phyloP scores from a whole-genome alignment of 2,888 invertebrate species.

The Cryptocephalus moraei region DNA sequence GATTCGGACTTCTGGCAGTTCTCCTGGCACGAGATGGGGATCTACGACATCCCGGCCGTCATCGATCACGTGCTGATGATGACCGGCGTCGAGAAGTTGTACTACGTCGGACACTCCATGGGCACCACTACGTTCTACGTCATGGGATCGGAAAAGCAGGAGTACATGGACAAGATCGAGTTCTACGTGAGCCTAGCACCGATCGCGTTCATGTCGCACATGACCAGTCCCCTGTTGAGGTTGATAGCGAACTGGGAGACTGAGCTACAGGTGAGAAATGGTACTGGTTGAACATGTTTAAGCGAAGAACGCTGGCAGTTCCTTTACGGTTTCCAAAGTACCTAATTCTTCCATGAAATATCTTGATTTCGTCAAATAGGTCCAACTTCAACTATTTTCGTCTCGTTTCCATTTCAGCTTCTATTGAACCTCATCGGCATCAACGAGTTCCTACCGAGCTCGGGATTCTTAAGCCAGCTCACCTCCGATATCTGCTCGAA shows the following conservation, averaged over 20 bases:
- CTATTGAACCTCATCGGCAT: too few relatives aligned
- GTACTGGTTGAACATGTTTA: too few relatives aligned
- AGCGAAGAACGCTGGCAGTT: too few relatives aligned
- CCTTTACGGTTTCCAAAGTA: too few relatives aligned
- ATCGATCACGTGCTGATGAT: slow-evolving; percentile 56
- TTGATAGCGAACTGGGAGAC: slow-evolving; percentile 16
- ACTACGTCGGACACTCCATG: slow-evolving; percentile 74
- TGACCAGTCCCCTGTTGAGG: slow-evolving; percentile 31
- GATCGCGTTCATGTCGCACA: slow-evolving; percentile 51
- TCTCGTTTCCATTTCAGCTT: too few relatives aligned
- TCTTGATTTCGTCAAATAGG: too few relatives aligned
- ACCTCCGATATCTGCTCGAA: too few relatives aligned
- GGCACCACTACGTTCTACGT: slow-evolving; percentile 63
- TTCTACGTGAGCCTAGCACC: slow-evolving; percentile 61
- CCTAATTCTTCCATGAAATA: too few relatives aligned
- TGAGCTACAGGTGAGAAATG: neutral
- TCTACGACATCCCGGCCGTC: slow-evolving; percentile 68
- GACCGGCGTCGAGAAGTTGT: slow-evolving; percentile 50
- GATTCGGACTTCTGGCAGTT: slow-evolving; percentile 30
- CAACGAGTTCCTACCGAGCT: too few relatives aligned
- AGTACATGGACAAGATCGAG: slow-evolving; percentile 55
- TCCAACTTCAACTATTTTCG: too few relatives aligned
- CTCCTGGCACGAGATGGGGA: slow-evolving; percentile 77
- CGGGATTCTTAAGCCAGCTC: too few relatives aligned
- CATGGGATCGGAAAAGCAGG: slow-evolving; percentile 53